Percentiles rank a stretch among this genome's conserved stretches.
These are phyloP conservation scores for Silurus asotus DNA, from an alignment of 2,113 vertebrate species.

Conservation along the genomic window DNA sequence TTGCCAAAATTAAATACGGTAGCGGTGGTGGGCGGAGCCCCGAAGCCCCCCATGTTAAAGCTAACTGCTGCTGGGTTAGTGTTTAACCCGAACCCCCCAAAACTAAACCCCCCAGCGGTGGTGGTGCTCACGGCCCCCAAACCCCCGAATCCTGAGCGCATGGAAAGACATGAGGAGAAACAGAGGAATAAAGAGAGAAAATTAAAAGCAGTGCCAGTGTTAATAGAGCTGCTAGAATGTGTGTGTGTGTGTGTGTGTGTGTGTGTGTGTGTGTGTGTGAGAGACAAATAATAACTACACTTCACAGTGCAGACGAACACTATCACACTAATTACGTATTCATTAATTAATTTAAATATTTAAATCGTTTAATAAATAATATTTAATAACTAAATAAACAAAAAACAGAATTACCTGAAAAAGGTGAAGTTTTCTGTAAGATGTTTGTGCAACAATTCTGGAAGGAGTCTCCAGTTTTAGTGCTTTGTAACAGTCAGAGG, in stretches of 20 bases:
- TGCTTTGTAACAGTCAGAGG: no score
- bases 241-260: not conserved
- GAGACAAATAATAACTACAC: no score
- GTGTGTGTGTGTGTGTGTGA: not conserved
- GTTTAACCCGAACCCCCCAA: conserved; percentile 96
- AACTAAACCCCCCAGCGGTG: conserved; percentile 94
- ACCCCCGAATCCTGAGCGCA: conserved; percentile 94
- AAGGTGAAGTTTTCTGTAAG: no score
- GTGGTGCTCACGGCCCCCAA: conserved; percentile 90
- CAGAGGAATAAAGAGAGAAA: conserved; percentile 60
- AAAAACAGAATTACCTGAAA: no score
- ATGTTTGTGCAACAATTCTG: no score
- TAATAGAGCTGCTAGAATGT: not conserved
- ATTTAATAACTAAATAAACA: no score
- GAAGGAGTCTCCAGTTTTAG: no score
- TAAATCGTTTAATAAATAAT: no score
- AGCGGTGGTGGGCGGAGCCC: conserved; percentile 88
- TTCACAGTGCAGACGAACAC: no score
- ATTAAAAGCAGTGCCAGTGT: not conserved
- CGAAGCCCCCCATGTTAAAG: conserved; percentile 96
- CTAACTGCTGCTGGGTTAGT: conserved; percentile 89
- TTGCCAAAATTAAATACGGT: conserved; percentile 97
- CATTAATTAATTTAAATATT: no score
- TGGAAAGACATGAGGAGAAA: conserved; percentile 66
- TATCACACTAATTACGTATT: no score